Evolutionary conservation across 1,140 invertebrate species (phyloP).

Genomic region (Drosophila subpulchrella): DNA sequence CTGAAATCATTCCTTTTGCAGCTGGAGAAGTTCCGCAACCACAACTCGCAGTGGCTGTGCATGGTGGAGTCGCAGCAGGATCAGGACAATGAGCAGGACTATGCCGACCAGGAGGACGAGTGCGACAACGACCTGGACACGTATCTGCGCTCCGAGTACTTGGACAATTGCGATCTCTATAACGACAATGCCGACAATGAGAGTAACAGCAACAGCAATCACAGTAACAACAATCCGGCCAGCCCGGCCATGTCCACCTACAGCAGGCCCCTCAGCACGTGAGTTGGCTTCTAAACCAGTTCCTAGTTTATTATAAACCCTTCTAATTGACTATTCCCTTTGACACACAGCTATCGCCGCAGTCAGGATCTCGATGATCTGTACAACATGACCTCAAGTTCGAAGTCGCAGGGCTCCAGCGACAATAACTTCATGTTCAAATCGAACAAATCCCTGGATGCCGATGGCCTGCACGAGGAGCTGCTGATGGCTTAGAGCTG

Average conservation of each 20-base stretch:
- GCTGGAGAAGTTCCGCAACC: constrained; percentile 97
- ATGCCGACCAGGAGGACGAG: constrained; percentile 86
- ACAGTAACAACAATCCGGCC: constrained; percentile 75
- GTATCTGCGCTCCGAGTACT: constrained; percentile 89
- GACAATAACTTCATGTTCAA: constrained; percentile 78
- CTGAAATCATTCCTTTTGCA: constrained; percentile 38
- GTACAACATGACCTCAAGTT: constrained; percentile 85
- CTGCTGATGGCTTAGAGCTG: constrained; percentile 64
- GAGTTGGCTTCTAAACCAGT: neutral
- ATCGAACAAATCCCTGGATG: constrained; percentile 76
- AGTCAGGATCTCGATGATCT: constrained; percentile 86
- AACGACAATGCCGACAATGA: constrained; percentile 72
- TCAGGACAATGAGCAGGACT: constrained; percentile 85
- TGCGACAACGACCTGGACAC: constrained; percentile 88
- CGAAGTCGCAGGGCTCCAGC: constrained; percentile 86
- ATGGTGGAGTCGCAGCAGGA: constrained; percentile 92
- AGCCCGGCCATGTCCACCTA: constrained; percentile 74
- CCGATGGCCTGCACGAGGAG: constrained; percentile 65
- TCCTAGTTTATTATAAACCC: too few species aligned
- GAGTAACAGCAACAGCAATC: constrained; percentile 75
- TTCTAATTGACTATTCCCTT: neutral
- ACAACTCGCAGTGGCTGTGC: constrained; percentile 99
- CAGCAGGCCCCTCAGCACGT: constrained; percentile 83
- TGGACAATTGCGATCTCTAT: constrained; percentile 84
- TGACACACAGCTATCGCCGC: constrained; percentile 73